Percentiles rank a stretch among this genome's conserved stretches.
Conservation (phyloP, 2,888 invertebrate genomes). For the Cryptophagus acutangulus region DNA sequence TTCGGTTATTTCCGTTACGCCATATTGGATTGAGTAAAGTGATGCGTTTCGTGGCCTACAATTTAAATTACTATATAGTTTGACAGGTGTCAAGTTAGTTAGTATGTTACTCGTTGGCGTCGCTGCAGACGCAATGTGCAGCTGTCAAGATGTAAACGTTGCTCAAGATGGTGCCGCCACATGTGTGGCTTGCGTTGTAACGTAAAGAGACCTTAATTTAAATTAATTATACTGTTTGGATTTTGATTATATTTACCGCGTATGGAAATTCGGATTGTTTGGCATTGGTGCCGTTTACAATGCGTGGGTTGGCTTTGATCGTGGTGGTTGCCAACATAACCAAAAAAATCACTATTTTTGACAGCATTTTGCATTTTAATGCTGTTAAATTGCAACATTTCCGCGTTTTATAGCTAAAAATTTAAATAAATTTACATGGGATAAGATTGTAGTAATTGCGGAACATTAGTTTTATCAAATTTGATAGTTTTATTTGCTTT, state of each 20-base stretch:
- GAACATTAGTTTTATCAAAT: too few relatives aligned
- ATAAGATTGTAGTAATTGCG: too few relatives aligned
- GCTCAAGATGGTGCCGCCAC: conserved; percentile 16
- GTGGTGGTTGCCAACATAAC: too few relatives aligned
- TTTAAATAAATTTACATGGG: too few relatives aligned
- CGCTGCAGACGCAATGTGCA: conserved; percentile 13
- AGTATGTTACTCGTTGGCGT: neutral
- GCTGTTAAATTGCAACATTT: too few relatives aligned
- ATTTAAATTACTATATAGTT: neutral
- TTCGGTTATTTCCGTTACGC: conserved; percentile 3
- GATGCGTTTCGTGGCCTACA: conserved; percentile 4
- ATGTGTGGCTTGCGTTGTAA: conserved; percentile 10
- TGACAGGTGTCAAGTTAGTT: neutral
- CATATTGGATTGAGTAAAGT: conserved; percentile 11
- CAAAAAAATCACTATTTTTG: too few relatives aligned
- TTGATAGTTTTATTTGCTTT: too few relatives aligned
- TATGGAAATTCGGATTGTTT: conserved; percentile 13
- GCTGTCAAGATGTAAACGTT: conserved; percentile 14
- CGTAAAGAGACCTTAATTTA: conserved; percentile 13
- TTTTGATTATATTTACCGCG: conserved; percentile 11
- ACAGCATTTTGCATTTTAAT: too few relatives aligned
- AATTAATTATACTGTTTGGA: neutral
- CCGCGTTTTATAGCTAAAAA: too few relatives aligned
- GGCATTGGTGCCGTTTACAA: conserved; percentile 15
- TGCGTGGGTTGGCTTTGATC: conserved; percentile 2